Conservation (phyloP, 1,140 invertebrate genomes). For the Muscidifurax raptorellus region DNA sequence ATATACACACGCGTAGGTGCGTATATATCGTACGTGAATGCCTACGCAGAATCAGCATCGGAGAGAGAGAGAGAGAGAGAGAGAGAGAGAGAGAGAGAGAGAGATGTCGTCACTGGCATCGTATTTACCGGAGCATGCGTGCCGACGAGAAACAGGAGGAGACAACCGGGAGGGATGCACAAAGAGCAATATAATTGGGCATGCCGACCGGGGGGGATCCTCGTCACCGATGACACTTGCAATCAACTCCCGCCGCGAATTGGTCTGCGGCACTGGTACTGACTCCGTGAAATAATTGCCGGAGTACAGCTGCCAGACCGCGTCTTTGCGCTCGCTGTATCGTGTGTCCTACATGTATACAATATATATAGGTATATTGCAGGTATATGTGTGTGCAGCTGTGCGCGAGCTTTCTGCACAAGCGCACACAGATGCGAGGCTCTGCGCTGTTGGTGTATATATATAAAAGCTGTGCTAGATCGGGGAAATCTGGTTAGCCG, state of each 20-base stretch:
- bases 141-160: background rate
- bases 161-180: background rate
- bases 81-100: background rate
- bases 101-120: background rate
- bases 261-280: conserved; percentile 10
- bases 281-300: conserved; percentile 6
- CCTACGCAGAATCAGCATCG: background rate
- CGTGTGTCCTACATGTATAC: no score
- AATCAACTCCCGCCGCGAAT: conserved; percentile 33
- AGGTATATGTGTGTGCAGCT: background rate
- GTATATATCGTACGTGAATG: no score
- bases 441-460: background rate
- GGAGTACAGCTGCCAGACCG: background rate
- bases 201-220: background rate
- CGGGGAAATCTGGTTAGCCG: conserved; percentile 5
- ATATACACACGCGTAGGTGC: background rate
- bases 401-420: background rate
- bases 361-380: background rate
- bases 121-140: background rate
- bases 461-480: background rate
- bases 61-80: conserved; percentile 2
- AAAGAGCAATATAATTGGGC: conserved; percentile 40
- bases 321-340: background rate
- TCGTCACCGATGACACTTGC: conserved; percentile 42
- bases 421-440: background rate